A percentile compares a stretch with the other conserved stretches of the same genome.
Conservation (phyloP, 2,113 vertebrate species). For the Bubo scandiacus region DNA sequence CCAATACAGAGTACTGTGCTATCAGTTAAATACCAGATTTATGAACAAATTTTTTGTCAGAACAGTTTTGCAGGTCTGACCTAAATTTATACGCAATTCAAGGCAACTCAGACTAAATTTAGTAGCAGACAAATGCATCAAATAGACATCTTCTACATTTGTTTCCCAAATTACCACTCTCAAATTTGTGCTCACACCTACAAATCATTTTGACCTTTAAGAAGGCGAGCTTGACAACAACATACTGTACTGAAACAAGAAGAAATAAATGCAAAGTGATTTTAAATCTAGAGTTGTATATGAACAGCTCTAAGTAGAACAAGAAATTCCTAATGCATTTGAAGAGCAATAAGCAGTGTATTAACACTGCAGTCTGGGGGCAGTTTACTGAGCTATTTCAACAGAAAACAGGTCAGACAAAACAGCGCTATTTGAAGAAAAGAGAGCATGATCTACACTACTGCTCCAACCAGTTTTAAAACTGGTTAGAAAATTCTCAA, state of each 20-base stretch:
- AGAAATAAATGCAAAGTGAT: background rate
- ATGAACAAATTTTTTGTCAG: background rate
- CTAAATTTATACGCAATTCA: background rate
- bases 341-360: background rate
- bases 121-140: background rate
- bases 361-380: background rate
- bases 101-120: background rate
- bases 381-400: background rate
- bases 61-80: background rate
- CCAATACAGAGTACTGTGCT: background rate
- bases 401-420: constrained; percentile 19
- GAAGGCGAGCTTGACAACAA: background rate
- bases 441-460: background rate
- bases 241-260: background rate
- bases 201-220: constrained; percentile 22
- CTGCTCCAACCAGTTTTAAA: constrained; percentile 16
- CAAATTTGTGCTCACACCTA: background rate
- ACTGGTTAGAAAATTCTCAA: background rate
- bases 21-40: background rate
- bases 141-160: background rate
- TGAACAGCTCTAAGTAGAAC: background rate
- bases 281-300: background rate
- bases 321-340: background rate
- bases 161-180: background rate
- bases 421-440: background rate